These are phyloP conservation scores for Eublepharis macularius DNA, from an alignment of 2,113 vertebrate genomes.

Conservation along the genomic window DNA sequence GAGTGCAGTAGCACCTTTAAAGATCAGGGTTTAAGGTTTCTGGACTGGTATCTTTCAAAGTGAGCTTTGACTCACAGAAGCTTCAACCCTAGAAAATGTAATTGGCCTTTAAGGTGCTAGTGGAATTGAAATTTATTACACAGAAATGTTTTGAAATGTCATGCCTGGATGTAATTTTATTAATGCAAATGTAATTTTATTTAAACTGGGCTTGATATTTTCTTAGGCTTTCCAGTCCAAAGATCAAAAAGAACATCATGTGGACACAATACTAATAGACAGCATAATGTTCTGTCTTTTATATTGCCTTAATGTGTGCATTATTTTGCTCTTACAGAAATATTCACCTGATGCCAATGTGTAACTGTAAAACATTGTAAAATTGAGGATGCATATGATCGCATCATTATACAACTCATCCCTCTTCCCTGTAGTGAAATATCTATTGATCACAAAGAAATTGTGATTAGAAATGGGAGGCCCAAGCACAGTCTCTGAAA, in stretches of 20 bases:
- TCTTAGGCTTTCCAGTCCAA: not conserved
- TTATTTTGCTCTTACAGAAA: not conserved
- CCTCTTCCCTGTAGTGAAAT: not conserved
- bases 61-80: too few relatives aligned
- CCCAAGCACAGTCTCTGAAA: not conserved
- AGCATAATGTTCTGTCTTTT: not conserved
- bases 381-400: not conserved
- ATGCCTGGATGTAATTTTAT: too few relatives aligned
- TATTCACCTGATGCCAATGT: not conserved
- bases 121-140: too few relatives aligned
- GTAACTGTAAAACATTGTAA: not conserved
- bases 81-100: too few relatives aligned
- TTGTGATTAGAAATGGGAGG: not conserved
- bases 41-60: too few relatives aligned
- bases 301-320: not conserved
- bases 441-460: not conserved
- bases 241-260: not conserved
- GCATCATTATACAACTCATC: not conserved
- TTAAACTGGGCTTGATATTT: not conserved
- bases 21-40: too few relatives aligned
- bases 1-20: too few relatives aligned
- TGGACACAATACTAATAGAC: not conserved
- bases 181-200: not conserved
- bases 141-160: too few relatives aligned
- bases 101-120: too few relatives aligned